Conservation (phyloP, 2,797 vertebrate species). For the Catharus ustulatus region DNA sequence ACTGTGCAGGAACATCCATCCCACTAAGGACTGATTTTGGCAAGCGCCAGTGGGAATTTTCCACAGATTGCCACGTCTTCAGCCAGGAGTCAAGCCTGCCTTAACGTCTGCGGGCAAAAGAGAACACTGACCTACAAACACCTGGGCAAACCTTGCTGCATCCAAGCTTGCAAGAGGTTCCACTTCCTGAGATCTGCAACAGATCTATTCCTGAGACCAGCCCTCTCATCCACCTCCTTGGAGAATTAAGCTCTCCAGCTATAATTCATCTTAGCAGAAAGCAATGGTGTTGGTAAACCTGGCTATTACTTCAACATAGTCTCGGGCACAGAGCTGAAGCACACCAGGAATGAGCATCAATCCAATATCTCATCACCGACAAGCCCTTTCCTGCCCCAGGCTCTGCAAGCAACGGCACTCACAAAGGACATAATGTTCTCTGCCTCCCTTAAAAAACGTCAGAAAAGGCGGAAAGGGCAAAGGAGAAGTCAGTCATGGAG, state of each 20-base stretch:
- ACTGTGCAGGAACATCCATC: not conserved
- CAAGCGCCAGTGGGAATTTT: not conserved
- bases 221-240: rapidly evolving
- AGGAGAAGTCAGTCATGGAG: not conserved
- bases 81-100: not conserved
- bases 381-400: slow-evolving; percentile 17
- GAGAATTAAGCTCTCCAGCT: not conserved
- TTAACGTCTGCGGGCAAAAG: not conserved
- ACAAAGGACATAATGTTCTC: not conserved
- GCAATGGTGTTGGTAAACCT: not conserved
- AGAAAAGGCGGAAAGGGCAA: not conserved
- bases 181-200: not conserved
- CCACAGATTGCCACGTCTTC: not conserved
- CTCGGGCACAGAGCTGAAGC: not conserved
- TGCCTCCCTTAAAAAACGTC: not conserved
- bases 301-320: not conserved
- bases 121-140: rapidly evolving
- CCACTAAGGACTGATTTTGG: not conserved
- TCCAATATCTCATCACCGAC: not conserved
- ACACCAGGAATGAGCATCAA: not conserved
- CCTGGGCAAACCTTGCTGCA: not conserved
- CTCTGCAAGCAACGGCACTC: not conserved
- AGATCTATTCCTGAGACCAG: not conserved
- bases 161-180: not conserved
- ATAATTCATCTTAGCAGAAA: not conserved